Conservation (phyloP, 2,888 invertebrate genomes). For the Perithous albicinctus region DNA sequence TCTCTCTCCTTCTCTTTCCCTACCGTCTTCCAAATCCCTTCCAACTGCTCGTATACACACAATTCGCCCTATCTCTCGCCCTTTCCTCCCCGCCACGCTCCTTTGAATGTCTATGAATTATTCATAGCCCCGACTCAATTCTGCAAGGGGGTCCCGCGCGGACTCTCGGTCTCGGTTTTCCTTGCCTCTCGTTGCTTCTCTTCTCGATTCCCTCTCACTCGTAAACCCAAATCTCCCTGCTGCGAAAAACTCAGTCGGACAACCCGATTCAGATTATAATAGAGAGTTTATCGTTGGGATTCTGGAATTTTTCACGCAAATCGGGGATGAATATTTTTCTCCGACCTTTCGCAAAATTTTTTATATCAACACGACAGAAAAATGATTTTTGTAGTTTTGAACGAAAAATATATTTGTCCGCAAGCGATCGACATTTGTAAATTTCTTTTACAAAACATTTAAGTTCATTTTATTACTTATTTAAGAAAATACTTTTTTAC, state of each 20-base stretch:
- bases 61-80: constrained; percentile 66
- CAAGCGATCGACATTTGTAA: too few species aligned
- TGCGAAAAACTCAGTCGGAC: constrained; percentile 78
- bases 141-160: constrained; percentile 79
- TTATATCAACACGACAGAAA: not conserved
- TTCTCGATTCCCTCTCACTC: constrained; percentile 26
- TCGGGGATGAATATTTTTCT: not conserved
- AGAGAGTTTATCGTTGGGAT: constrained; percentile 72
- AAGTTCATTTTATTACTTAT: too few species aligned
- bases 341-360: not conserved
- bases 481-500: not conserved
- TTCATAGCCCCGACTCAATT: constrained; percentile 82
- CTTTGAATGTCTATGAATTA: constrained; percentile 78
- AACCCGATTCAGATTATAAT: constrained; percentile 78
- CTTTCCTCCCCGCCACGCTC: constrained; percentile 61
- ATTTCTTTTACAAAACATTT: too few species aligned
- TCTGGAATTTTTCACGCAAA: constrained; percentile 19
- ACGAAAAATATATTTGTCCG: too few species aligned
- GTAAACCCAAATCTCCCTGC: constrained; percentile 44
- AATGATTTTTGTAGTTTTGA: too few species aligned
- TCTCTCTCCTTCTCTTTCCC: too few species aligned
- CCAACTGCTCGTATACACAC: constrained; percentile 54
- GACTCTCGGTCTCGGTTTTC: constrained; percentile 56
- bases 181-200: constrained; percentile 43
- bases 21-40: constrained; percentile 68